Evolutionary conservation across 2,113 vertebrate species (phyloP), one percentile per base, ranked within the genome.

Genomic region (Cynopterus brachyotis): DNA sequence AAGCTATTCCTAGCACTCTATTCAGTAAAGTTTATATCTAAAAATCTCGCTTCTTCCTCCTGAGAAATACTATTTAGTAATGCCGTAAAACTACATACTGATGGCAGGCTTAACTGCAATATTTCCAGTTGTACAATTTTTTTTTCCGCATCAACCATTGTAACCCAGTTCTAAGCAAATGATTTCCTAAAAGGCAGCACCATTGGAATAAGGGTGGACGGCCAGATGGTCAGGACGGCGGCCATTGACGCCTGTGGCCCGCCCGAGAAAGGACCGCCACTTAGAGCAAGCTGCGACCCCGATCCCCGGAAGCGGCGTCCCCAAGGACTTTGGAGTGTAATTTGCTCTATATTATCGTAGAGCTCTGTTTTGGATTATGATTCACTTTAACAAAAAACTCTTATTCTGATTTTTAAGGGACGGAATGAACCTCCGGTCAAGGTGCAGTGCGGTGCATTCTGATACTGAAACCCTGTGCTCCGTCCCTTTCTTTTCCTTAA

Each of bases 111-210:
- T 76, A 50, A 57, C 28, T 78, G 50, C 81, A 90, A 17, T 87
- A 47, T 45, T 76, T 96, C 89, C 45, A 81, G 72, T 81, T 79
- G 35, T 26, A 24, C 37, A 83, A 35, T 66, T 60, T 96, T 50
- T 92, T 94, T 89, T 47, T 11, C 10, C 35, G 57, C 86, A 79
- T 53, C 47, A 97, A 57, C 42, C 60, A 86, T 95, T 84, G 83
- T 90, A 90, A 78, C 53, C 37, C 28, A 79, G 60, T 82, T 86
- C 72, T 97, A 93, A 91, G 67, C 85, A 85, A 93, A n/a, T 93
- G n/a, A 81, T 95, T 85, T 81, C 35, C 40, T 82, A 69, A 80
- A 94, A 91, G 80, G 40, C 55, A 26, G 66, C 26, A 17, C 66
- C 12, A 1, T 13, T 83, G 73, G 93, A 79, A 94, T 93, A 82